Conservation (phyloP, 92 coral and sea anemone species). For the Porites cylindrica region DNA sequence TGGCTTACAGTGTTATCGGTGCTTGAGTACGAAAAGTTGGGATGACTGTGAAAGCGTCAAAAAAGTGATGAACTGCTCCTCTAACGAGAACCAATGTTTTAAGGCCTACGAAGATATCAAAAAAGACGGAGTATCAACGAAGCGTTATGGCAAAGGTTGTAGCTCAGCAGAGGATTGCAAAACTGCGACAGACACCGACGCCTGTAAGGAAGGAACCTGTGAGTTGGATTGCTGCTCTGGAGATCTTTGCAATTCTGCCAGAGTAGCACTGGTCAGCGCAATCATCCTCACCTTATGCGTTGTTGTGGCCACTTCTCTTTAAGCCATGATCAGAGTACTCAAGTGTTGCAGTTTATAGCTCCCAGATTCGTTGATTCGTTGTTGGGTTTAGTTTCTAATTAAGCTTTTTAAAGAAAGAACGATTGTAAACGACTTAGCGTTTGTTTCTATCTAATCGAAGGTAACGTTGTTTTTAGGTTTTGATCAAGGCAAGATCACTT, state of each 20-base stretch:
- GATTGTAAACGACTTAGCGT: no score
- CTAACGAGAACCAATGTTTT: conserved; percentile 39
- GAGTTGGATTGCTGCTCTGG: conserved; percentile 52
- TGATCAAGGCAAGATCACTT: no score
- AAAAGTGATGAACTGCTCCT: conserved; percentile 2
- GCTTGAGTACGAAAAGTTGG: conserved; percentile 26
- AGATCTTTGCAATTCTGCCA: conserved; percentile 39
- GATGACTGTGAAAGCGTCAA: conserved; percentile 33
- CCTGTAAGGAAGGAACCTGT: conserved; percentile 45
- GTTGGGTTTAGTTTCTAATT: no score
- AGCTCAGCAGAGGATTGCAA: conserved; percentile 41
- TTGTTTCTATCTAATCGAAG: no score
- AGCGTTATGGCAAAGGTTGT: conserved; percentile 30
- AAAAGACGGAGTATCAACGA: conserved; percentile 14
- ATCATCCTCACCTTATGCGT: conserved; percentile 33
- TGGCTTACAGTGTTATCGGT: conserved; percentile 18
- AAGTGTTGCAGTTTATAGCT: no score
- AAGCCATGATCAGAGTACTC: no score
- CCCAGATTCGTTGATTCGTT: no score
- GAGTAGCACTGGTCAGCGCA: conserved; percentile 34
- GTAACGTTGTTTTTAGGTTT: no score
- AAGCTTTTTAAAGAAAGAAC: no score
- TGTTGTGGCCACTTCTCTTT: not conserved
- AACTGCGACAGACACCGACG: conserved; percentile 7
- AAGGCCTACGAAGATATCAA: conserved; percentile 9